Conservation (phyloP, 30 jellyfish, hydroid and myxozoan genomes). For the Hydractinia echinata region DNA sequence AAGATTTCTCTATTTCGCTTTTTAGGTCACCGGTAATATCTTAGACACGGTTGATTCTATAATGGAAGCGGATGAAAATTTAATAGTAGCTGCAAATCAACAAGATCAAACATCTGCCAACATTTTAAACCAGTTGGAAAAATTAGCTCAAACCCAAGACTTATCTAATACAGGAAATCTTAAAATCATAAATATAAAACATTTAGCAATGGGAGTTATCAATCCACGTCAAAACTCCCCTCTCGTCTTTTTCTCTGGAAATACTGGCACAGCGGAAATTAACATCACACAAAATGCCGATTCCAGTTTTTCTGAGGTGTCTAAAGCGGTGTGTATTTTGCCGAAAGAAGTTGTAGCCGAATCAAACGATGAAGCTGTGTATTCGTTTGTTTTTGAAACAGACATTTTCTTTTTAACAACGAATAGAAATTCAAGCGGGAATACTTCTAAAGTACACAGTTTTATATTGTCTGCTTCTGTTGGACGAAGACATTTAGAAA, state of each 20-base stretch:
- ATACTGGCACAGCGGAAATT: neutral
- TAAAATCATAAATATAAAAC: neutral
- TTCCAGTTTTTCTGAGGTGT: neutral
- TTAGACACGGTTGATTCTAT: neutral
- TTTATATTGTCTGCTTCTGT: conserved; percentile 69
- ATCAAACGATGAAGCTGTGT: neutral
- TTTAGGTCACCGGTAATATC: conserved; percentile 16
- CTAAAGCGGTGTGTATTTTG: neutral
- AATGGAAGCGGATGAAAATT: neutral
- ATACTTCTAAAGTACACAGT: conserved; percentile 38
- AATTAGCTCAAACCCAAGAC: conserved; percentile 16
- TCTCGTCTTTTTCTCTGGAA: neutral
- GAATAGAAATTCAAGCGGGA: neutral
- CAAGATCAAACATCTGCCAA: neutral
- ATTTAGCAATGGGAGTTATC: neutral
- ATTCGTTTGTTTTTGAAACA: conserved; percentile 11
- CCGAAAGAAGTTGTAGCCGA: conserved; percentile 1
- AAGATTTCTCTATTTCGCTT: neutral
- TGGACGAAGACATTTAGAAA: conserved; percentile 32
- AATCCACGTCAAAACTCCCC: neutral
- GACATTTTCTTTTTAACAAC: neutral
- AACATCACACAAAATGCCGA: too few species aligned
- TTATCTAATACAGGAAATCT: neutral
- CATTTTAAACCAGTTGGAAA: conserved; percentile 18
- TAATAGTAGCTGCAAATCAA: neutral